phyloP scores from a whole-genome alignment of 2,113 vertebrate genomes.

The Pagrus major region DNA sequence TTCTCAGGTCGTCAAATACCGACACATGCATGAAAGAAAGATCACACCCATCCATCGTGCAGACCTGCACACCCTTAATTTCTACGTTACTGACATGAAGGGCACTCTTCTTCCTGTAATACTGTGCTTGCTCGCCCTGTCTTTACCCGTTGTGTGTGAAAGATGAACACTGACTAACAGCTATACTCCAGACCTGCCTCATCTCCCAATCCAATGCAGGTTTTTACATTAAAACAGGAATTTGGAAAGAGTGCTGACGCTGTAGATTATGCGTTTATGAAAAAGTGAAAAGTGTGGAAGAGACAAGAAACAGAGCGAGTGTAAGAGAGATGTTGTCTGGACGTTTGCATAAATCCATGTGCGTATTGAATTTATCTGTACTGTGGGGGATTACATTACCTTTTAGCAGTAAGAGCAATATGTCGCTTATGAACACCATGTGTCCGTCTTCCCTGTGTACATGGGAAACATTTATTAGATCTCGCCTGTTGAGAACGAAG shows the following conservation, averaged over 20 bases:
- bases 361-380: conserved; percentile 63
- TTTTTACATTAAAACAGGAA: conserved; percentile 71
- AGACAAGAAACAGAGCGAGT: conserved; percentile 31
- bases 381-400: conserved; percentile 67
- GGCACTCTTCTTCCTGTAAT: too few relatives aligned
- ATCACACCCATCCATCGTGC: too few relatives aligned
- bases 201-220: conserved; percentile 41
- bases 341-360: conserved; percentile 40
- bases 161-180: conserved; percentile 47
- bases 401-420: conserved; percentile 52
- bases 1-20: too few relatives aligned
- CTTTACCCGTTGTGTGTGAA: conserved; percentile 18
- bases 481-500: conserved; percentile 62
- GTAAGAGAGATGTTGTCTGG: conserved; percentile 14
- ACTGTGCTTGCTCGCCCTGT: too few relatives aligned
- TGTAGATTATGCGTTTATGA: conserved; percentile 67
- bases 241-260: conserved; percentile 69
- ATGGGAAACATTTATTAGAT: conserved; percentile 67
- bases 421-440: conserved; percentile 77
- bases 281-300: conserved; percentile 58
- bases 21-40: too few relatives aligned
- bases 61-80: too few relatives aligned
- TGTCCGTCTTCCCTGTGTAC: conserved; percentile 69
- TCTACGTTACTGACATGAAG: too few relatives aligned
- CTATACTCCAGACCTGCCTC: conserved; percentile 56